These are phyloP conservation scores for Drosophila bocki DNA, from an alignment of 1,140 invertebrate genomes.

Conservation along the genomic window DNA sequence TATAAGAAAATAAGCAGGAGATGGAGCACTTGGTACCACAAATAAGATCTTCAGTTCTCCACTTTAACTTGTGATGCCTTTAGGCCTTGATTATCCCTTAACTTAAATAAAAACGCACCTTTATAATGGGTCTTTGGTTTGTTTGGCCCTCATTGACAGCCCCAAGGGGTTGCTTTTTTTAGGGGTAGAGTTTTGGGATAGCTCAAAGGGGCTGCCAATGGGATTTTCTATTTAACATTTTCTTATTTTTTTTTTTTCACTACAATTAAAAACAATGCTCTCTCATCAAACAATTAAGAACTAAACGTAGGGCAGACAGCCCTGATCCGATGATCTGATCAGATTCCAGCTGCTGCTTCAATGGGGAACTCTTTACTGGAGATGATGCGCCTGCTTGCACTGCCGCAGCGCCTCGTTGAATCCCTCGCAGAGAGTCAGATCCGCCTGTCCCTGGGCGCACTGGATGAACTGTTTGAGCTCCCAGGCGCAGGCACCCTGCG, in stretches of 20 bases:
- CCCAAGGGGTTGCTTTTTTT: neutral
- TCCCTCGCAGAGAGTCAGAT: conserved; percentile 94
- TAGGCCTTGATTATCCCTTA: neutral
- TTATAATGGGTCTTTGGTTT: conserved; percentile 9
- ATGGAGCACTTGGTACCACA: neutral
- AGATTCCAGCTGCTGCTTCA: neutral
- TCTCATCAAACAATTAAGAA: conserved; percentile 65
- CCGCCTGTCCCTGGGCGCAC: conserved; percentile 93
- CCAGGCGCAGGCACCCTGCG: conserved; percentile 92
- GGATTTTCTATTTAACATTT: conserved; percentile 68
- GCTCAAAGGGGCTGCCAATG: conserved; percentile 8
- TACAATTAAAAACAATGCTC: conserved; percentile 70
- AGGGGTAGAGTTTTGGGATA: neutral
- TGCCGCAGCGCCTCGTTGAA: conserved; percentile 97
- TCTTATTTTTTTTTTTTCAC: conserved; percentile 36
- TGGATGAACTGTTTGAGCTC: conserved; percentile 96
- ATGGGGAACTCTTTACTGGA: conserved; percentile 55
- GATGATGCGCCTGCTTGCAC: conserved; percentile 89
- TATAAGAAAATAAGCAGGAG: neutral
- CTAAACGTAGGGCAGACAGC: conserved; percentile 49
- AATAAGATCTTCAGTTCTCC: neutral
- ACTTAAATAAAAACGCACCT: conserved; percentile 2
- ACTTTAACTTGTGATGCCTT: neutral
- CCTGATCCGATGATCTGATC: neutral
- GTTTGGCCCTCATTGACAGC: conserved; percentile 30